A percentile compares a stretch with the other conserved stretches of the same genome.
Evolutionary conservation across 2,113 vertebrate genomes (phyloP).

Genomic region (Chinchilla lanigera): DNA sequence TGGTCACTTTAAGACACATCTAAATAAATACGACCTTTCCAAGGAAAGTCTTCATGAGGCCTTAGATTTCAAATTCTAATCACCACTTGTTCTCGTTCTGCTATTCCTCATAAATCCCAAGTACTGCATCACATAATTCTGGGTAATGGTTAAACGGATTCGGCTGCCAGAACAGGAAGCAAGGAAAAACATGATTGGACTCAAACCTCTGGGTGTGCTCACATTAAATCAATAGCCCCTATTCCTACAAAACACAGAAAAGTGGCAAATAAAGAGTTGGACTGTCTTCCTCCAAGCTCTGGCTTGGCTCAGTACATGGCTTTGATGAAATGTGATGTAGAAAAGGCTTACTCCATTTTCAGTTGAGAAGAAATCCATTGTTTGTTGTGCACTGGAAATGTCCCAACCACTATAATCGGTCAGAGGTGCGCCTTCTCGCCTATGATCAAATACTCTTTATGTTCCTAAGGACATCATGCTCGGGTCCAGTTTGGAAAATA

Average conservation of each 20-base stretch:
- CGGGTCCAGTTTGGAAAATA: not conserved
- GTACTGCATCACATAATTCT: conserved; percentile 64
- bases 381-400: conserved; percentile 47
- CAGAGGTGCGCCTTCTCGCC: not conserved
- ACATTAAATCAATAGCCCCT: conserved; percentile 28
- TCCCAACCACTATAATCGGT: not conserved
- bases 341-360: conserved; percentile 64
- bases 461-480: not conserved
- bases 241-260: conserved; percentile 47
- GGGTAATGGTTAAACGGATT: conserved; percentile 55
- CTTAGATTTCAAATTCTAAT: conserved; percentile 56
- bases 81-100: conserved; percentile 22
- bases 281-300: conserved; percentile 59
- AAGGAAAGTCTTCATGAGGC: conserved; percentile 62
- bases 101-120: conserved; percentile 40
- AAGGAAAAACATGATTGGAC: conserved; percentile 26
- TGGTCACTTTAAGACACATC: conserved; percentile 30
- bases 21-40: conserved; percentile 31
- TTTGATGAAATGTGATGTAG: conserved; percentile 54
- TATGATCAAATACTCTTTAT: conserved; percentile 18
- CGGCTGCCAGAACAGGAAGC: conserved; percentile 67
- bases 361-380: conserved; percentile 65
- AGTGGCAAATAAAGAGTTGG: conserved; percentile 47
- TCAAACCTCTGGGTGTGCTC: conserved; percentile 50
- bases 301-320: conserved; percentile 61